Evolutionary conservation across 2,888 invertebrate genomes (phyloP).

Genomic region (Alloscopus bannaensis): DNA sequence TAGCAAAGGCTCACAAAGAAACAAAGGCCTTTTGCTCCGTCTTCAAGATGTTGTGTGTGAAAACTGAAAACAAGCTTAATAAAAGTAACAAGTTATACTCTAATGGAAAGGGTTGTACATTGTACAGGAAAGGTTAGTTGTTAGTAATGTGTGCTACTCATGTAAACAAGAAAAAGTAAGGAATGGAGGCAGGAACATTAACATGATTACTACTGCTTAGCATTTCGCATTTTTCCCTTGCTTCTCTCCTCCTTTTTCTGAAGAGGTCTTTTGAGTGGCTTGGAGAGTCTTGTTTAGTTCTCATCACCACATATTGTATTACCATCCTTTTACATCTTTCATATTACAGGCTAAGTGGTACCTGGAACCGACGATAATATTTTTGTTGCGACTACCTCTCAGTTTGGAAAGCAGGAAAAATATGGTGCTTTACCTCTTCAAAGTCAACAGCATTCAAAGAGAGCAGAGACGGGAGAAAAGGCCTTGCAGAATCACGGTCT

Average conservation of each 20-base stretch:
- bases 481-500: too few relatives aligned
- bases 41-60: too few relatives aligned
- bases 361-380: too few relatives aligned
- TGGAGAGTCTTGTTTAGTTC: not conserved
- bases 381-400: too few relatives aligned
- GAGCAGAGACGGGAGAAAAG: too few relatives aligned
- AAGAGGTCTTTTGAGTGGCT: slow-evolving; percentile 1
- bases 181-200: not conserved
- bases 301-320: slow-evolving; percentile 7
- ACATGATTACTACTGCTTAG: slow-evolving; percentile 14
- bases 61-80: not conserved
- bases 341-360: slow-evolving; percentile 10
- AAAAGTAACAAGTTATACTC: not conserved
- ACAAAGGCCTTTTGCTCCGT: too few relatives aligned
- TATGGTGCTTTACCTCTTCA: too few relatives aligned
- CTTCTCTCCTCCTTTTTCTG: not conserved
- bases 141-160: not conserved
- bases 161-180: not conserved
- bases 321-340: slow-evolving; percentile 7
- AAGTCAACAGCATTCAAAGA: too few relatives aligned
- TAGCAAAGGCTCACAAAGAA: not conserved
- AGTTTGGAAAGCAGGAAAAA: too few relatives aligned
- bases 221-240: slow-evolving; percentile 5
- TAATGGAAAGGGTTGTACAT: not conserved
- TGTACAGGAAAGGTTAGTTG: not conserved